Base-by-base conservation (phyloP, 2,888 invertebrate species). In the Mimachlamys varia region DNA sequence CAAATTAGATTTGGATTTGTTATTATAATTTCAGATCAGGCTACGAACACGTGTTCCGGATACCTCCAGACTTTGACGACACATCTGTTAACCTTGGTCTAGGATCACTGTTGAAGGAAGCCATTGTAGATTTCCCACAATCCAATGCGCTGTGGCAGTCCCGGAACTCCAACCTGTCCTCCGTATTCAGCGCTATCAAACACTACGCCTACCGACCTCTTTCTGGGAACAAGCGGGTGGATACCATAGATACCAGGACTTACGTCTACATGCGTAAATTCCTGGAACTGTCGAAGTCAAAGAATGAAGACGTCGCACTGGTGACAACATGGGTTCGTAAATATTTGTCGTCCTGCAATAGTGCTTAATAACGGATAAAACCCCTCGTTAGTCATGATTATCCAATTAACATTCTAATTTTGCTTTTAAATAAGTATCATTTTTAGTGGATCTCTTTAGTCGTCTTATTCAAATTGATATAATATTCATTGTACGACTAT, bases 51-150 rank as follows among this genome's bases (percentile, higher is more conserved):
- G 95, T 94, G 0, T 95, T 96, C 90, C 92, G 94, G 91, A 95
- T 95, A 55, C 95, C 96, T 12, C 95, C 96, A 3, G 96, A 96
- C 91, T 95, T 96, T 89, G 96, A 96, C 90, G 96, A 96, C 92
- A 96, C 95, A 0, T 95, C 95, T 90, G 94, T 95, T 15, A 96
- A 96, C 90, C 90, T 96, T 12, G 96, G 95, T 10, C 92, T 96
- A 10, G 96, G 96, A 12, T 92, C 95, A 15, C 91, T 95, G 12
- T 92, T 96, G 76, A 91, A 92, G 55, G 94, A 95, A 90, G 90
- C 94, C 88, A 93, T 93, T 50, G 89, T 91, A 0, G 92, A 94
- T 0, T 95, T 95, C 88, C 94, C 95, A 0, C 90, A 90, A 13
- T 93, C 94, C 13, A 94, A 94, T 90, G 91, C 92, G 27, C 90